Evolutionary conservation across 2,888 invertebrate genomes (phyloP).

Genomic region (Chironomus tentans): DNA sequence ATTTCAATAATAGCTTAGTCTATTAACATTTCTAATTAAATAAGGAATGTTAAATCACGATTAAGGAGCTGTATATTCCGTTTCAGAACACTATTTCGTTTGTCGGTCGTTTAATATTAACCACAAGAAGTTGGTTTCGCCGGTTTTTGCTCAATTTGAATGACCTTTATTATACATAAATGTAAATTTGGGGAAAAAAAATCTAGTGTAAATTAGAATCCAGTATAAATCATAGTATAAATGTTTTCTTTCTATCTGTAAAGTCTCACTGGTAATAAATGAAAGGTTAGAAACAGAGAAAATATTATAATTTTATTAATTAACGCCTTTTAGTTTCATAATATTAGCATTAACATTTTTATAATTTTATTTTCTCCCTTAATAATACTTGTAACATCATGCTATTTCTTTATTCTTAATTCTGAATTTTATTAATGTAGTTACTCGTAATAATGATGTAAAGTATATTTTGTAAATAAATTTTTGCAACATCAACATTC

Average conservation of each 20-base stretch:
- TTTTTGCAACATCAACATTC: neutral
- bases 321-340: conserved; percentile 23
- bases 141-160: neutral
- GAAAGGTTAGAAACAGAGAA: neutral
- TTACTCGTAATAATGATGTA: no score
- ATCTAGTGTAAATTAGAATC: conserved; percentile 3
- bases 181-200: neutral
- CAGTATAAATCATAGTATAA: conserved; percentile 9
- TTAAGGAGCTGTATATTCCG: conserved; percentile 15
- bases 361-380: conserved; percentile 14
- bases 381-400: neutral
- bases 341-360: conserved; percentile 27
- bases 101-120: neutral
- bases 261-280: neutral
- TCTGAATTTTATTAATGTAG: no score
- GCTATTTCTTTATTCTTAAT: no score
- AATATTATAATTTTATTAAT: conserved; percentile 26
- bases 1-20: neutral
- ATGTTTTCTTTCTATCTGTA: neutral
- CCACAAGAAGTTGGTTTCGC: neutral
- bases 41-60: conserved; percentile 19
- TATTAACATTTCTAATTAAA: conserved; percentile 26
- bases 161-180: neutral
- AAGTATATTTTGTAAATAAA: no score
- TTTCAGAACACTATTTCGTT: conserved; percentile 19